phyloP scores from a whole-genome alignment of 53 echinoderm and acorn worm genomes.

The Glandiceps talaboti region DNA sequence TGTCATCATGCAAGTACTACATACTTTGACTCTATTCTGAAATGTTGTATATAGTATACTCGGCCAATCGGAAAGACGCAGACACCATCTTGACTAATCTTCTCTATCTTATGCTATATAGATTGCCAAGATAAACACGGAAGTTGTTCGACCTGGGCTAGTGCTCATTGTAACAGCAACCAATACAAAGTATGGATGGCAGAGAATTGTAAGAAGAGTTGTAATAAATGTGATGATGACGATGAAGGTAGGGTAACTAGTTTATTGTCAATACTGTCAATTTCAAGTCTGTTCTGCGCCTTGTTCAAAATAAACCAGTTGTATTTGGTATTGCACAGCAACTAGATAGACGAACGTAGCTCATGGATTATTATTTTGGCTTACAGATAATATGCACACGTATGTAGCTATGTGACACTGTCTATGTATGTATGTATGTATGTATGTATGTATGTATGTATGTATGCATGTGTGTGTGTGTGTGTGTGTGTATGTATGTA shows the following conservation, averaged over 20 bases:
- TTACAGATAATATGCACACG: not conserved
- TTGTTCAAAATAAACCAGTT: too few relatives aligned
- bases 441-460: not conserved
- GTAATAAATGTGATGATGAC: not conserved
- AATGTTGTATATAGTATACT: too few relatives aligned
- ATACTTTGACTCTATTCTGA: too few relatives aligned
- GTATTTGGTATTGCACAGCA: too few relatives aligned
- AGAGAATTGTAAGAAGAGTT: not conserved
- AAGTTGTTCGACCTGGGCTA: not conserved
- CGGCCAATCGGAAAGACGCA: too few relatives aligned
- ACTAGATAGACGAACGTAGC: not conserved
- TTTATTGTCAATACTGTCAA: too few relatives aligned
- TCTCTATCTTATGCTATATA: too few relatives aligned
- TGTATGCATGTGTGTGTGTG: not conserved
- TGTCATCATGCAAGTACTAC: too few relatives aligned
- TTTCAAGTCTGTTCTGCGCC: too few relatives aligned
- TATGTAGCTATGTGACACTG: not conserved
- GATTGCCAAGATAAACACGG: not conserved
- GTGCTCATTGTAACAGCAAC: not conserved
- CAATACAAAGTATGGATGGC: not conserved
- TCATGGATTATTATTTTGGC: not conserved
- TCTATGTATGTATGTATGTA: not conserved
- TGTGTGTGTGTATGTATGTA: not conserved
- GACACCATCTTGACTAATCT: too few relatives aligned
- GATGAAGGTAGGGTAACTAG: too few relatives aligned